phyloP scores from a whole-genome alignment of 2,797 vertebrate genomes.

The Megaceryle alcyon region DNA sequence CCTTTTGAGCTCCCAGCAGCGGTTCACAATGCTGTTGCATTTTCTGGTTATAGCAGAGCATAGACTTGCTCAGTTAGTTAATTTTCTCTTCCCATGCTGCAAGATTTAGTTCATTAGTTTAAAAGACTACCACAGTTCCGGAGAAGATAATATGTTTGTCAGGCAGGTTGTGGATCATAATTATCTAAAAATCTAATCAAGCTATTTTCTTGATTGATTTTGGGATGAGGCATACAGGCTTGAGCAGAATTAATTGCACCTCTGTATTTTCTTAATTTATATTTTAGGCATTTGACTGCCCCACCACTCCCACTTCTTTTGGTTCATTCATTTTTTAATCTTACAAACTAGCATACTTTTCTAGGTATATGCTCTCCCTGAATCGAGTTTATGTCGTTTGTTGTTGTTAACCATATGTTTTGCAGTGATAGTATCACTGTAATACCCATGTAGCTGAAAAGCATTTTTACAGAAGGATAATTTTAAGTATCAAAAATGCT shows the following conservation, averaged over 20 bases:
- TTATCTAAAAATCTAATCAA: conserved; percentile 40
- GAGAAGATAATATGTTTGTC: conserved; percentile 8
- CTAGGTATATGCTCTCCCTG: not conserved
- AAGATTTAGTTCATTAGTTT: conserved; percentile 22
- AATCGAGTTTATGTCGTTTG: not conserved
- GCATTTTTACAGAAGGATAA: not conserved
- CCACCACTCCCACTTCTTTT: not conserved
- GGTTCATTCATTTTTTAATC: not conserved
- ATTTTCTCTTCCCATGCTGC: not conserved
- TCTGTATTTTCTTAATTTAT: not conserved
- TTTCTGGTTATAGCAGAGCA: not conserved
- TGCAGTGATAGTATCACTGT: not conserved
- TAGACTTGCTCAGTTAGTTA: not conserved
- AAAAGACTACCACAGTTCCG: not conserved
- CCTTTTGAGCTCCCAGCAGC: not conserved
- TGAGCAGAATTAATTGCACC: conserved; percentile 4
- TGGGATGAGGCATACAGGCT: not conserved
- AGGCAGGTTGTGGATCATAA: not conserved
- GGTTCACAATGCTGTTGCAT: not conserved
- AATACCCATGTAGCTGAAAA: not conserved
- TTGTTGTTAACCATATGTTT: not conserved
- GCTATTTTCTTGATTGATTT: conserved; percentile 19
- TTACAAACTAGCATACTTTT: not conserved
- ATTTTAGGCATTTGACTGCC: not conserved
- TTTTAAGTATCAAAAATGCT: not conserved